These are phyloP conservation scores for Cyanocitta stelleri DNA, from an alignment of 2,113 vertebrate species.

Conservation along the genomic window DNA sequence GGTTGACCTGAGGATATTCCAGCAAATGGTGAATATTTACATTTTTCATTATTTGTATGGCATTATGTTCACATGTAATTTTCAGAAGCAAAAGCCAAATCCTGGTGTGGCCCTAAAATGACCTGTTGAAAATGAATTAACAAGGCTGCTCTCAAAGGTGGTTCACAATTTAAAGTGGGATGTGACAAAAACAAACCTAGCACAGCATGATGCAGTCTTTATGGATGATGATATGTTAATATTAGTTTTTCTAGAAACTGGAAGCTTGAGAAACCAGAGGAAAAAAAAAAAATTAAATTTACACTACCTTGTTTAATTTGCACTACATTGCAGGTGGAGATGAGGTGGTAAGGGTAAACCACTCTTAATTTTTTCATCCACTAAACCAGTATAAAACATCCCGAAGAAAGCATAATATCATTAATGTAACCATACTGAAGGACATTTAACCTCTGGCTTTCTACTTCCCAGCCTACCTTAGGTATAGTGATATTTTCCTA, in stretches of 20 bases:
- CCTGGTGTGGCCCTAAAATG: neutral
- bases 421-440: neutral
- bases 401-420: neutral
- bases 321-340: neutral
- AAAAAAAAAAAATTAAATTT: neutral
- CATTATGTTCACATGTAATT: neutral
- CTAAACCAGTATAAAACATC: neutral
- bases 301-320: neutral
- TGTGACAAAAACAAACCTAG: conserved; percentile 12
- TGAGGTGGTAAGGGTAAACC: neutral
- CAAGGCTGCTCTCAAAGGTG: neutral
- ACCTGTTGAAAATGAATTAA: conserved; percentile 22
- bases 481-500: neutral
- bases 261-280: neutral
- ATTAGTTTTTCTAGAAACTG: neutral
- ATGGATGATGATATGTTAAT: neutral
- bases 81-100: conserved; percentile 15
- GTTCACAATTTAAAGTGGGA: neutral
- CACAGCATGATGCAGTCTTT: neutral
- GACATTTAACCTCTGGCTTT: neutral
- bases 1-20: conserved; percentile 37
- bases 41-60: conserved; percentile 12
- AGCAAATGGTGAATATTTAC: conserved; percentile 3
- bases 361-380: neutral
- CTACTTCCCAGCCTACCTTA: neutral